These are phyloP conservation scores for Ailuropoda melanoleuca DNA, from an alignment of 2,113 vertebrate species.

Conservation along the genomic window DNA sequence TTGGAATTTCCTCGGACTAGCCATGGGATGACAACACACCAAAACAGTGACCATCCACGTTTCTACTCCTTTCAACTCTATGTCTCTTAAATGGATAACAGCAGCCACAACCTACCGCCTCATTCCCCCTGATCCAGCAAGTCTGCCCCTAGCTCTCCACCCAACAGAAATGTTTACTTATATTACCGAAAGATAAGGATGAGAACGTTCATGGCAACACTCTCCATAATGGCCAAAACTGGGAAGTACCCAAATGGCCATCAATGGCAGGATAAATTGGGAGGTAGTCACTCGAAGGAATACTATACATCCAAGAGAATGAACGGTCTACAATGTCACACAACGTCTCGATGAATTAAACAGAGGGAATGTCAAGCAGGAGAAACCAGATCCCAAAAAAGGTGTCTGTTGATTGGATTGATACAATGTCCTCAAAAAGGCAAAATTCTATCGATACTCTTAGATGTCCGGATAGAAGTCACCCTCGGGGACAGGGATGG, in stretches of 20 bases:
- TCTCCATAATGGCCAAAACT: not conserved
- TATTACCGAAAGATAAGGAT: slow-evolving; percentile 15
- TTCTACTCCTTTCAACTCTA: not conserved
- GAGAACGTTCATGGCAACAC: not conserved
- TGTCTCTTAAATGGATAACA: not conserved
- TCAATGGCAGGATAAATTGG: not conserved
- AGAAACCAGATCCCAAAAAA: not conserved
- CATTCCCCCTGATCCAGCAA: not conserved
- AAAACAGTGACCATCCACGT: not conserved
- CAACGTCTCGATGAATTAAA: slow-evolving; percentile 4
- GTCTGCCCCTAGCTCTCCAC: not conserved
- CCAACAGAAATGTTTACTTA: not conserved
- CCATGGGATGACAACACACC: not conserved
- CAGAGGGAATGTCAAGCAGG: not conserved
- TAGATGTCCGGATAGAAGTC: not conserved
- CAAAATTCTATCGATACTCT: not conserved
- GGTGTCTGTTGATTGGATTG: not conserved
- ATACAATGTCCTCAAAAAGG: not conserved
- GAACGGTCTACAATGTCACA: not conserved
- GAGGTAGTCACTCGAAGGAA: not conserved
- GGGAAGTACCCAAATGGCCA: not conserved
- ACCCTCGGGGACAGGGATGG: not conserved
- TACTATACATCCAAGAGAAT: not conserved
- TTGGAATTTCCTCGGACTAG: not conserved
- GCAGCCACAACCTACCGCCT: not conserved